Percentiles rank a stretch among this genome's conserved stretches.
These are phyloP conservation scores for Melanostigma gelatinosum DNA, from an alignment of 2,113 vertebrate species.

Conservation along the genomic window DNA sequence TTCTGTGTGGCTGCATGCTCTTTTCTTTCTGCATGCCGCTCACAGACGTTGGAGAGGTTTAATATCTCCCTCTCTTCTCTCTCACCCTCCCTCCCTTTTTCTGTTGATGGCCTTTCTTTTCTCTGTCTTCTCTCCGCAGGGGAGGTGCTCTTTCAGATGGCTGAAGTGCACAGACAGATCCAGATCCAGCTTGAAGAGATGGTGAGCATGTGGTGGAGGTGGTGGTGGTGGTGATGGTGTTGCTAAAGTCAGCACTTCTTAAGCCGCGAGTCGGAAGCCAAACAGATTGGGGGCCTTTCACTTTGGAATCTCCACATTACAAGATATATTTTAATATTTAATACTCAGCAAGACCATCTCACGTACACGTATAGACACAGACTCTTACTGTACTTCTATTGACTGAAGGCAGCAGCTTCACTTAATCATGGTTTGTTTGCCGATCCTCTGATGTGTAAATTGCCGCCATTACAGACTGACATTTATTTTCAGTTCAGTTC, in stretches of 20 bases:
- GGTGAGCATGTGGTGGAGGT: constrained; percentile 84
- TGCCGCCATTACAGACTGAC: not conserved
- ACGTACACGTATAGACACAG: not conserved
- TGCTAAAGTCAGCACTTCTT: constrained; percentile 34
- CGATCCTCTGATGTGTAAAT: constrained; percentile 30
- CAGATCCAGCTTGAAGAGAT: constrained; percentile 98
- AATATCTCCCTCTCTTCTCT: constrained; percentile 33
- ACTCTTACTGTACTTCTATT: not conserved
- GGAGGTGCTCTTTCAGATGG: constrained; percentile 99
- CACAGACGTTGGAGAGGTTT: not conserved
- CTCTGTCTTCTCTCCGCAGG: constrained; percentile 82
- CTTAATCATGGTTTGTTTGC: not conserved
- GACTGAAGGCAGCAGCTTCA: not conserved
- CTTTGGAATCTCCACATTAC: constrained; percentile 26
- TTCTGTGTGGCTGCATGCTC: constrained; percentile 73
- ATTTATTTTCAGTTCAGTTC: not conserved
- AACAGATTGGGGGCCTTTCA: constrained; percentile 34
- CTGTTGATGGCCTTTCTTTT: constrained; percentile 40
- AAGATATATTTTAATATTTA: constrained; percentile 17
- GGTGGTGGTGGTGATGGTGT: constrained; percentile 30
- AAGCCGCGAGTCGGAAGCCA: constrained; percentile 8
- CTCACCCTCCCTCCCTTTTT: constrained; percentile 9
- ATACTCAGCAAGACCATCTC: not conserved
- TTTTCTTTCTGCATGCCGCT: constrained; percentile 61
- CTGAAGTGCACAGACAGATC: constrained; percentile 97